Evolutionary conservation across 2,113 vertebrate genomes (phyloP).

Genomic region (Cisticola juncidis): DNA sequence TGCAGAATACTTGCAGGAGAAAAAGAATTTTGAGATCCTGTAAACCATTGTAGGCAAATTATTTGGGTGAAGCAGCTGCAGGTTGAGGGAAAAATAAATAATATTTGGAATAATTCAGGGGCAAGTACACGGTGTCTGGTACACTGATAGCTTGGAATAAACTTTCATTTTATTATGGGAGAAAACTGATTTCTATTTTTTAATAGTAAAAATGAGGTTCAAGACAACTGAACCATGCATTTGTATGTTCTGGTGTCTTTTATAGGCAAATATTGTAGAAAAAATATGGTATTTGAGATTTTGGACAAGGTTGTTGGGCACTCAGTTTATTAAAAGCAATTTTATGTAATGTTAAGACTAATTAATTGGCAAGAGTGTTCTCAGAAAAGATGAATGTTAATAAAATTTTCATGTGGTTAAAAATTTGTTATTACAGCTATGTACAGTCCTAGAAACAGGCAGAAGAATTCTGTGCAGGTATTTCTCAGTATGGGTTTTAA

Average conservation of each 20-base stretch:
- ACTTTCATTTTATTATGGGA: background rate
- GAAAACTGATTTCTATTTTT: background rate
- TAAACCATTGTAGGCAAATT: background rate
- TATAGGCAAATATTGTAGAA: background rate
- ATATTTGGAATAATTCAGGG: background rate
- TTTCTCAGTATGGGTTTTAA: background rate
- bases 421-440: background rate
- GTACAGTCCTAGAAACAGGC: background rate
- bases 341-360: background rate
- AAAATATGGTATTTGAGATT: background rate
- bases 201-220: background rate
- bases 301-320: background rate
- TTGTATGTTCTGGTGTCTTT: background rate
- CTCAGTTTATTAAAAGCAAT: background rate
- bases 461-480: background rate
- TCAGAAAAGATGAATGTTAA: background rate
- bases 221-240: background rate
- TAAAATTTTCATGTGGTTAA: background rate
- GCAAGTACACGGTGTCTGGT: background rate
- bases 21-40: background rate
- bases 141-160: background rate
- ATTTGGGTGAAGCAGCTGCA: background rate
- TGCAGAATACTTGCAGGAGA: background rate
- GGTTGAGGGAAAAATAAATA: background rate
- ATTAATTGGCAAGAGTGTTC: background rate